Conservation (phyloP, 2,797 vertebrate genomes). For the Liparis tanakae region DNA sequence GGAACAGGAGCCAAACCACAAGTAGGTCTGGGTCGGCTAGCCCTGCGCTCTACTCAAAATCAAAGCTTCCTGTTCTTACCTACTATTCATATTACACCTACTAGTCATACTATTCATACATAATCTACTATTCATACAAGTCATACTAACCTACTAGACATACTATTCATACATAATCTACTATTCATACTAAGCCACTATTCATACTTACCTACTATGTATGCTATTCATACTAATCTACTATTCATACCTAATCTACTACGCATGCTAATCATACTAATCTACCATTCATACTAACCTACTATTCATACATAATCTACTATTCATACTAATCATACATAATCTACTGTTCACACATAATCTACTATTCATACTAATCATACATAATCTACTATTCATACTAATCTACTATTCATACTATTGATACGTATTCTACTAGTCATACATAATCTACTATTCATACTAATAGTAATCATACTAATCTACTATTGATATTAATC, state of each 20-base stretch:
- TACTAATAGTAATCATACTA: too few species aligned
- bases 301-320: neutral
- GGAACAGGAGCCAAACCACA: conserved; percentile 55
- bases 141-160: neutral
- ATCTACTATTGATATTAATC: too few species aligned
- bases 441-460: too few species aligned
- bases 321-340: neutral
- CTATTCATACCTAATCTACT: neutral
- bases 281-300: neutral
- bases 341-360: neutral
- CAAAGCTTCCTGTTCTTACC: neutral
- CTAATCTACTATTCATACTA: too few species aligned
- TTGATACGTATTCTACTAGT: too few species aligned
- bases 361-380: neutral
- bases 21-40: conserved; percentile 43
- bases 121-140: neutral
- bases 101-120: neutral
- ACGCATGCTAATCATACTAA: neutral
- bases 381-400: neutral
- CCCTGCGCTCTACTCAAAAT: neutral
- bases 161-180: neutral
- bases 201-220: neutral
- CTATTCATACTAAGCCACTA: neutral
- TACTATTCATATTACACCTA: too few species aligned
- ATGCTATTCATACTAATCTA: neutral